phyloP scores from a whole-genome alignment of 2,113 vertebrate genomes.

The Oncorhynchus keta region DNA sequence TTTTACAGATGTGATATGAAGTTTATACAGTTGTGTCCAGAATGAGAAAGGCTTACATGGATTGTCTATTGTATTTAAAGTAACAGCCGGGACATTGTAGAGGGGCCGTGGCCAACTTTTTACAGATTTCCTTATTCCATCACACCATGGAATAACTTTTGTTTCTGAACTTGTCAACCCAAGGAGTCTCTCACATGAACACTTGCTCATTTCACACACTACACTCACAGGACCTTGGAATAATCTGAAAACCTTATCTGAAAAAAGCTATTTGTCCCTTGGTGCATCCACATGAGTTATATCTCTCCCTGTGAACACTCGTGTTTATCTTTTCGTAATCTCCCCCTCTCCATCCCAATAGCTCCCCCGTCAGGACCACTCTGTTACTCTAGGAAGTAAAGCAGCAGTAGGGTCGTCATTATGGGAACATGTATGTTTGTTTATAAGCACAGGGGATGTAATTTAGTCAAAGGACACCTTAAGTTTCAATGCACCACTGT shows the following conservation, averaged over 20 bases:
- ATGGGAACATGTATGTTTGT: slow-evolving; percentile 17
- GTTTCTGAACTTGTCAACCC: slow-evolving; percentile 6
- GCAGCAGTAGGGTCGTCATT: slow-evolving; percentile 36
- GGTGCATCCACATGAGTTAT: slow-evolving; percentile 12
- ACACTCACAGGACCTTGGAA: slow-evolving; percentile 13
- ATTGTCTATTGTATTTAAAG: neutral
- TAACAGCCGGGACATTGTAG: neutral
- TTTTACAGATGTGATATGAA: slow-evolving; percentile 13
- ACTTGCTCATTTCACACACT: slow-evolving; percentile 25
- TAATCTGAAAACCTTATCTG: slow-evolving; percentile 16
- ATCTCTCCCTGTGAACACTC: slow-evolving; percentile 15
- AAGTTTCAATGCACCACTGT: slow-evolving; percentile 13
- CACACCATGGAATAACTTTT: slow-evolving; percentile 7
- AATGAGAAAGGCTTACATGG: slow-evolving; percentile 13
- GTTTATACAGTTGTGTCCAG: slow-evolving; percentile 9
- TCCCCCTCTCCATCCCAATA: neutral
- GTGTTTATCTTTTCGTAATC: slow-evolving; percentile 34
- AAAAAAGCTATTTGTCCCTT: slow-evolving; percentile 11
- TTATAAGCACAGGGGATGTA: slow-evolving; percentile 23
- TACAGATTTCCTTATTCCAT: slow-evolving; percentile 7
- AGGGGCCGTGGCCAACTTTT: neutral
- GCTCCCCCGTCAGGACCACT: slow-evolving; percentile 23
- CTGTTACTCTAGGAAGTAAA: slow-evolving; percentile 38
- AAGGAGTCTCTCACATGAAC: neutral
- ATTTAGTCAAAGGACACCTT: slow-evolving; percentile 31